Percentiles rank a stretch among this genome's conserved stretches.
Conservation (phyloP, 2,113 vertebrate species). For the Cervus canadensis region DNA sequence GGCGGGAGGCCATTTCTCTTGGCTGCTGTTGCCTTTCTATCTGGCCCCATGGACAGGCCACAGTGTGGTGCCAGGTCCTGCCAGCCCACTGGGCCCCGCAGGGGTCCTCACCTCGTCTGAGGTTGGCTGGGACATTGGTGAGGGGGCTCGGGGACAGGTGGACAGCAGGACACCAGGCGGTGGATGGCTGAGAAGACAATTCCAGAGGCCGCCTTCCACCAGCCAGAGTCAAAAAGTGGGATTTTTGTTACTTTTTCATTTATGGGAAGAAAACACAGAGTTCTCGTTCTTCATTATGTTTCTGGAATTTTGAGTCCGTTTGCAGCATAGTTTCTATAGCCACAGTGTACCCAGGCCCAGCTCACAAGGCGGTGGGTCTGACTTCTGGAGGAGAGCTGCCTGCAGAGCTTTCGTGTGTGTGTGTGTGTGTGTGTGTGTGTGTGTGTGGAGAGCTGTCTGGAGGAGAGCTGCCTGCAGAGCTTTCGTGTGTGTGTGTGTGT, state of each 20-base stretch:
- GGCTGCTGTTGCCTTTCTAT: not conserved
- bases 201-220: not conserved
- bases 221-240: not conserved
- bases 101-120: rapidly evolving
- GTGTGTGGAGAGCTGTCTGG: no score
- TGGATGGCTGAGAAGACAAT: rapidly evolving
- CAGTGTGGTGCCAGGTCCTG: not conserved
- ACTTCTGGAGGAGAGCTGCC: rapidly evolving
- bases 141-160: rapidly evolving
- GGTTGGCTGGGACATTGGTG: rapidly evolving
- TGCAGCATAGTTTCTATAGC: not conserved
- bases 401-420: not conserved
- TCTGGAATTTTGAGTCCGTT: not conserved
- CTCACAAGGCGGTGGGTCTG: not conserved
- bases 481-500: rapidly evolving
- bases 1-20: rapidly evolving
- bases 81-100: rapidly evolving
- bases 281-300: not conserved
- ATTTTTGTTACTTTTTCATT: not conserved
- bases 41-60: not conserved
- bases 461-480: not conserved
- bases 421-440: not conserved
- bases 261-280: not conserved
- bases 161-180: not conserved
- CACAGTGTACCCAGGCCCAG: rapidly evolving